Evolutionary conservation across 2,888 invertebrate genomes (phyloP).

Genomic region (Chloromyia formosa): DNA sequence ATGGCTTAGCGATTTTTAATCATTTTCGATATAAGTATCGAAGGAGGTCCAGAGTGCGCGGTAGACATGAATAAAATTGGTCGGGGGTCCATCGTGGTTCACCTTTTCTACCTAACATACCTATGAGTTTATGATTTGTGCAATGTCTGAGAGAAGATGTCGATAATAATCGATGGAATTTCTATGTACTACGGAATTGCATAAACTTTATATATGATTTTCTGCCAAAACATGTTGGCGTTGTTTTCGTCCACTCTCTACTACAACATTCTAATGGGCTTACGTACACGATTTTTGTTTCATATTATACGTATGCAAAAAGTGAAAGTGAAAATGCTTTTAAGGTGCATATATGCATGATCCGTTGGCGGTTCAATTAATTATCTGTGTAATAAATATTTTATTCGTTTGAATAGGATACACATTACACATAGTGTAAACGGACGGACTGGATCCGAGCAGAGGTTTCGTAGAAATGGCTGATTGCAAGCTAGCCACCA

Average conservation of each 20-base stretch:
- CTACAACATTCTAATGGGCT: background rate
- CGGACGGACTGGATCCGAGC: too few relatives aligned
- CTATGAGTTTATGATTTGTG: too few relatives aligned
- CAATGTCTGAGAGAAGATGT: too few relatives aligned
- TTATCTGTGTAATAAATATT: slow-evolving; percentile 1
- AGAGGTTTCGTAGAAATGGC: too few relatives aligned
- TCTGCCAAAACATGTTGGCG: too few relatives aligned
- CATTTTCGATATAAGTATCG: too few relatives aligned
- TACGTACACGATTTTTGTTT: background rate
- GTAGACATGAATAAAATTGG: too few relatives aligned
- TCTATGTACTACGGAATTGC: background rate
- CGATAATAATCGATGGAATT: background rate
- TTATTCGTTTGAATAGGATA: background rate
- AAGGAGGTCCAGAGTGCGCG: too few relatives aligned
- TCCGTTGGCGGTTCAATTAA: background rate
- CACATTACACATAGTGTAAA: background rate
- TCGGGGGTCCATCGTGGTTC: too few relatives aligned
- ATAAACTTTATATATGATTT: background rate
- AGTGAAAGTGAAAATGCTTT: background rate
- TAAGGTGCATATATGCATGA: background rate
- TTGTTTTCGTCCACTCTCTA: background rate
- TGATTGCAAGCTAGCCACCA: too few relatives aligned
- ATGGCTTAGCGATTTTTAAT: too few relatives aligned
- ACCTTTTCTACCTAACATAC: too few relatives aligned
- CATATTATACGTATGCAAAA: background rate